Evolutionary conservation across 2,888 invertebrate species (phyloP), one percentile per base, ranked within the genome.

Genomic region (Syrphus vitripennis): DNA sequence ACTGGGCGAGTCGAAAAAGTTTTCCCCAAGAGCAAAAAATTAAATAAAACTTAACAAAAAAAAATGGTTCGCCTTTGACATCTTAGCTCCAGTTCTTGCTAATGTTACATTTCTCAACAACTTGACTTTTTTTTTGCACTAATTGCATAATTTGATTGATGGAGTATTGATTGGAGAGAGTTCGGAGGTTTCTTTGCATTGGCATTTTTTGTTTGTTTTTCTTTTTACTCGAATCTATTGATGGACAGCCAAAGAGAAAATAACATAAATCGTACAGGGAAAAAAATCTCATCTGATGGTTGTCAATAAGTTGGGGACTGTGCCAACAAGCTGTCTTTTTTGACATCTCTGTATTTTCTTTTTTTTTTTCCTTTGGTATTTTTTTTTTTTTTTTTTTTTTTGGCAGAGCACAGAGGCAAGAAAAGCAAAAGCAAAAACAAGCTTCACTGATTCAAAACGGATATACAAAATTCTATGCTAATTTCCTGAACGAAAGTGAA

Each of bases 101-200:
- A 12, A 42, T 45, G 24, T 29, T 16, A 45, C 19, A 42, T 45
- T 65, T 65, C 29, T 21, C 63, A 29, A 45, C 26, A 45, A 45
- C 42, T 65, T 65, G 26, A 45, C 45, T 65, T 40, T 10, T 24
- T 65, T 71, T 69, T 40, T 59, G 16, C 45, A 77, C 82, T 82
- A 82, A 86, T 82, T 82, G 48, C 72, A 70, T 19, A 34, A 74
- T 82, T 82, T 86, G 86, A 86, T 78, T 77, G 86, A 86, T 78
- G 55, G 74, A 40, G 45, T 48, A 40, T 16, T 48, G 65, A 45
- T 67, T 48, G 45, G n/a, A n/a, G 53, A 67, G 34, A 24, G 3
- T 24, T 34, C 16, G 9, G n/a, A 34, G n/a, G 21, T 37, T 59
- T 59, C 9, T 37, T n/a, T 37, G n/a, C n/a, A n/a, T n/a, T n/a